Evolutionary conservation across 2,113 vertebrate genomes (phyloP), one percentile per base, ranked within the genome.

Genomic region (Condylura cristata): DNA sequence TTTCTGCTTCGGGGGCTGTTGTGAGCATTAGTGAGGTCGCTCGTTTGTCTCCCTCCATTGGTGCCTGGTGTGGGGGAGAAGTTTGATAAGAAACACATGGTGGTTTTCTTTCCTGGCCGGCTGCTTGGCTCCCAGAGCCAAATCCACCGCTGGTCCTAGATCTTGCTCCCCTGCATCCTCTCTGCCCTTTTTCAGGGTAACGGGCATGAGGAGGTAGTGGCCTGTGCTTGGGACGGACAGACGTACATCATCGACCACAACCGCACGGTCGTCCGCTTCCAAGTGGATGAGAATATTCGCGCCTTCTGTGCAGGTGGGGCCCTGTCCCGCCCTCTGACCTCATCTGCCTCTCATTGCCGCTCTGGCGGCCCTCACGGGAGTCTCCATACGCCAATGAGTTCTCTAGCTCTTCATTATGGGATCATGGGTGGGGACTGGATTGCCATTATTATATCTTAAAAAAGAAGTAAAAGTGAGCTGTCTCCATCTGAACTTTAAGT

Each of bases 161-260:
- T 88, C 58, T 91, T 37, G 48, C 6, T 17, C 56, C 30, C 13
- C 44, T 53, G 13, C 16, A 68, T 20, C 72, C 30, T n/a, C 0
- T 94, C 66, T 87, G 81, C 92, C 53, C 74, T 95, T 79, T 90
- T 97, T 48, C 97, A 99, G 99, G 99, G 99, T 34, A 99, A 99
- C 1, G 99, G 99, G 48, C 98, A 98, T 0, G 99, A 99, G 94
- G 99, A 99, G 97, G 99, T 99, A 92, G 99, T 99, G 7, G 99
- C 99, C 1, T 99, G 99, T 74, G 99, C 99, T 1, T 99, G 99
- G 99, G 99, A 99, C 0, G 99, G 99, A 28, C 99, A 99, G 97
- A 99, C 99, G 0, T 99, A 99, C 93, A 99, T 99, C 96, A 99
- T 99, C 0, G 99, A 99, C 97, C 99, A 99, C 95, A 99, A 99